Evolutionary conservation across 37 sponge, comb jelly and placozoan species (phyloP).

Genomic region (Oopsacas minuta): DNA sequence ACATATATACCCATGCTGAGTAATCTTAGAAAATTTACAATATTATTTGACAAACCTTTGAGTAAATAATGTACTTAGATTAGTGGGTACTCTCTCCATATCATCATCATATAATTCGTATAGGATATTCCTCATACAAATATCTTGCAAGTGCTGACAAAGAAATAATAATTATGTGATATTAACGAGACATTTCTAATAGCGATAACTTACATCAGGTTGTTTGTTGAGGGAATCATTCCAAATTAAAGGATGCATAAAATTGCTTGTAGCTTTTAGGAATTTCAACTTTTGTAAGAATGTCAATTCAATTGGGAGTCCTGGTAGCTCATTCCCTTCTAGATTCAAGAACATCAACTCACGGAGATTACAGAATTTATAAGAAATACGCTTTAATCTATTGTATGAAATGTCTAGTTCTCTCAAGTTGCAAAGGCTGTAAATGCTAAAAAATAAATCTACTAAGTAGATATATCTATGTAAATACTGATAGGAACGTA

Average conservation of each 20-base stretch:
- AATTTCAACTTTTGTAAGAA: background rate
- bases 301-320: background rate
- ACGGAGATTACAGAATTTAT: background rate
- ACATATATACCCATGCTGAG: too few species aligned
- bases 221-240: background rate
- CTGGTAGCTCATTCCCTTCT: conserved; percentile 9
- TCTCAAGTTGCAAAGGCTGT: background rate
- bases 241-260: conserved; percentile 11
- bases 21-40: too few species aligned
- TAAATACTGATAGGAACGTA: background rate
- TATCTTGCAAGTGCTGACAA: conserved; percentile 7
- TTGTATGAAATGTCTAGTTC: background rate
- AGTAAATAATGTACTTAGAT: background rate
- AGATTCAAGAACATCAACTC: background rate
- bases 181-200: too few species aligned
- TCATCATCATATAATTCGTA: background rate
- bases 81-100: background rate
- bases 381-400: background rate
- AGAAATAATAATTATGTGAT: background rate
- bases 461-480: background rate
- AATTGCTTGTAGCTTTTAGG: background rate
- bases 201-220: background rate
- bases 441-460: background rate
- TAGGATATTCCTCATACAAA: background rate
- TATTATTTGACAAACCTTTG: background rate